A percentile compares a stretch with the other conserved stretches of the same genome.
Conservation (phyloP, 2,888 invertebrate species). For the Drosophila helvetica region DNA sequence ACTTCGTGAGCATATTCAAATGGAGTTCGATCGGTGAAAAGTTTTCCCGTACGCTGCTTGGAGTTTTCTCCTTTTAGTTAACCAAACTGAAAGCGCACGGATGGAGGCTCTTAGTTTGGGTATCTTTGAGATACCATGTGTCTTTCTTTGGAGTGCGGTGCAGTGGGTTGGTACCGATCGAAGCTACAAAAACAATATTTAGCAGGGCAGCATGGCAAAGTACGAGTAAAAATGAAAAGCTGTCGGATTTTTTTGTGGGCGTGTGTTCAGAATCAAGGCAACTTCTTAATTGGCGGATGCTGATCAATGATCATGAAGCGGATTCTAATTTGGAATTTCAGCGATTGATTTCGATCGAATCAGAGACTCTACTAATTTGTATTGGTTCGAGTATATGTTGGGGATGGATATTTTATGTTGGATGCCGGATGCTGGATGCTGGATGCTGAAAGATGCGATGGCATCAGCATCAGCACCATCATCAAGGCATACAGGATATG, state of each 20-base stretch:
- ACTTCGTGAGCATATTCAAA: slow-evolving; percentile 24
- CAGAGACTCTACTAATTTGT: slow-evolving; percentile 43
- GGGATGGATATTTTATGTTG: slow-evolving; percentile 28
- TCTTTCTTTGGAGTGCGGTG: slow-evolving; percentile 9
- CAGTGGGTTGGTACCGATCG: neutral
- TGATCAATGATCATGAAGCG: slow-evolving; percentile 25
- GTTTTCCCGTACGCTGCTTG: slow-evolving; percentile 20
- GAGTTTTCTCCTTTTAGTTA: slow-evolving; percentile 44
- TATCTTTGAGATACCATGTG: neutral
- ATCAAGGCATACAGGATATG: slow-evolving; percentile 41
- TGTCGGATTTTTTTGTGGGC: neutral
- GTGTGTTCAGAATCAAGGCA: neutral
- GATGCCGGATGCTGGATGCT: slow-evolving; percentile 1
- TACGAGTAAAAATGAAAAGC: neutral
- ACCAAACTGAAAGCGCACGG: slow-evolving; percentile 45
- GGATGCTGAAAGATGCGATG: slow-evolving; percentile 14
- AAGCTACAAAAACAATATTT: neutral
- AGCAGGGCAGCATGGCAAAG: slow-evolving; percentile 10
- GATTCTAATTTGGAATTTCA: slow-evolving; percentile 60
- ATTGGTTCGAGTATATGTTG: slow-evolving; percentile 12
- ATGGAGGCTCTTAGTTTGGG: slow-evolving; percentile 20
- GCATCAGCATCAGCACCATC: slow-evolving; percentile 34
- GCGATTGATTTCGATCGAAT: slow-evolving; percentile 29
- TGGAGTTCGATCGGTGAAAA: slow-evolving; percentile 34
- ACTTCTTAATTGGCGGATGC: slow-evolving; percentile 48